phyloP scores from a whole-genome alignment of 2,797 vertebrate genomes.

The Knipowitschia caucasica region DNA sequence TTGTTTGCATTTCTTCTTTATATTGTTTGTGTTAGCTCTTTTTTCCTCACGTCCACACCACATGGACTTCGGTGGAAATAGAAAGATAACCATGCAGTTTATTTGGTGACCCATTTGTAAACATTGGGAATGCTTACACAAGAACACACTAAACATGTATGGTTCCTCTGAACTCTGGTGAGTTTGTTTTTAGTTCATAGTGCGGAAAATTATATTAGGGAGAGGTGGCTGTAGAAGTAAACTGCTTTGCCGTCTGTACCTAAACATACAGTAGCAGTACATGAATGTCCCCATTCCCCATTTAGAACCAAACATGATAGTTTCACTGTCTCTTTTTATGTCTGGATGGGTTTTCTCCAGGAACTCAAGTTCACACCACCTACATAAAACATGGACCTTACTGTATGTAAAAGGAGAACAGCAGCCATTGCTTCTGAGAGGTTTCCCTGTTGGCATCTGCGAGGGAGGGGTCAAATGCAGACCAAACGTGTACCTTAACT shows the following conservation, averaged over 20 bases:
- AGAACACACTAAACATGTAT: constrained; percentile 18
- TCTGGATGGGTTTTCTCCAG: too few species aligned
- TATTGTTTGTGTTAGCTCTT: constrained; percentile 29
- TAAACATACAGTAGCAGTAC: too few species aligned
- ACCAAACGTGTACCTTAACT: too few species aligned
- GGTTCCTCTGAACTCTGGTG: not conserved
- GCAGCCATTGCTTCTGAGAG: too few species aligned
- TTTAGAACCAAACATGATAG: too few species aligned
- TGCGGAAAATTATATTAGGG: not conserved
- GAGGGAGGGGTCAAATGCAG: too few species aligned
- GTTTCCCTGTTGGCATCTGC: too few species aligned
- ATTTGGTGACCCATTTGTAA: constrained; percentile 26
- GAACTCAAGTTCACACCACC: too few species aligned
- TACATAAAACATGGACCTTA: too few species aligned
- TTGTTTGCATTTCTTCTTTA: constrained; percentile 46
- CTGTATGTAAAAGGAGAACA: too few species aligned
- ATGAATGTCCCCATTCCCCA: too few species aligned
- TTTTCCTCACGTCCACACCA: constrained; percentile 4
- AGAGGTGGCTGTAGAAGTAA: not conserved
- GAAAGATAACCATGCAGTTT: constrained; percentile 28
- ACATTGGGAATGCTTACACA: constrained; percentile 14
- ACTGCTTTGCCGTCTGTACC: not conserved
- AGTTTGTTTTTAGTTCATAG: not conserved
- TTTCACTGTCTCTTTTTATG: too few species aligned
- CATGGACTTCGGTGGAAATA: constrained; percentile 15